Evolutionary conservation across 2,113 vertebrate species (phyloP).

Genomic region (Scolopax mira): DNA sequence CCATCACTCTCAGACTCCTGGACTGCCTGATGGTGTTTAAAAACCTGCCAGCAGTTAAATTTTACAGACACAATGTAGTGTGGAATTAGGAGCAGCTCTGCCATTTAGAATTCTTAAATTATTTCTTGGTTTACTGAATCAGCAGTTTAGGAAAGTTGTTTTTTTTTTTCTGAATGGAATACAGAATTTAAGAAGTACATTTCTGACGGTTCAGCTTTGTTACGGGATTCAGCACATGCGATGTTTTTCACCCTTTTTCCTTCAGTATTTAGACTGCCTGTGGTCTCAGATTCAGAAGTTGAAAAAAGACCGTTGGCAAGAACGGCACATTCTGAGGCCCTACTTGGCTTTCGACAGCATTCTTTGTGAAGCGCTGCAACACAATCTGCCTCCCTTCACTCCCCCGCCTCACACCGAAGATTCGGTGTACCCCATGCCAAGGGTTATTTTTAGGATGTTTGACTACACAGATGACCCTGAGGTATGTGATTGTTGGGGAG

Average conservation of each 20-base stretch:
- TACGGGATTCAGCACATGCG: neutral
- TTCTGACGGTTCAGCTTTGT: neutral
- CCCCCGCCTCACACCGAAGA: constrained; percentile 88
- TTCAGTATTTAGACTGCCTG: constrained; percentile 93
- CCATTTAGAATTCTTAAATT: neutral
- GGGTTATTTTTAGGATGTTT: constrained; percentile 90
- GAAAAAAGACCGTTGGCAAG: constrained; percentile 94
- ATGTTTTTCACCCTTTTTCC: neutral
- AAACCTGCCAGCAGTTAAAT: neutral
- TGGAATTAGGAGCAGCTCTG: neutral
- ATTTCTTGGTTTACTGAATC: neutral
- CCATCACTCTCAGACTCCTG: accelerated
- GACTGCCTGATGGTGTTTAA: neutral
- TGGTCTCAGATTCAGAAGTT: constrained; percentile 94
- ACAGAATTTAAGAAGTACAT: neutral
- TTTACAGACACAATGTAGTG: neutral
- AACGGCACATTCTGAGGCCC: constrained; percentile 90
- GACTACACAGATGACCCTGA: constrained; percentile 95
- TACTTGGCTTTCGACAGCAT: constrained; percentile 95
- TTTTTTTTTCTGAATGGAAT: neutral
- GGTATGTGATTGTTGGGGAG: constrained; percentile 46
- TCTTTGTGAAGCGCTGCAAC: constrained; percentile 91
- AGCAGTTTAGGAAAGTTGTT: neutral
- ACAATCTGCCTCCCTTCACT: constrained; percentile 92
- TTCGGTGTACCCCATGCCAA: constrained; percentile 88